phyloP scores from a whole-genome alignment of 1,140 invertebrate genomes.

The Mya arenaria region DNA sequence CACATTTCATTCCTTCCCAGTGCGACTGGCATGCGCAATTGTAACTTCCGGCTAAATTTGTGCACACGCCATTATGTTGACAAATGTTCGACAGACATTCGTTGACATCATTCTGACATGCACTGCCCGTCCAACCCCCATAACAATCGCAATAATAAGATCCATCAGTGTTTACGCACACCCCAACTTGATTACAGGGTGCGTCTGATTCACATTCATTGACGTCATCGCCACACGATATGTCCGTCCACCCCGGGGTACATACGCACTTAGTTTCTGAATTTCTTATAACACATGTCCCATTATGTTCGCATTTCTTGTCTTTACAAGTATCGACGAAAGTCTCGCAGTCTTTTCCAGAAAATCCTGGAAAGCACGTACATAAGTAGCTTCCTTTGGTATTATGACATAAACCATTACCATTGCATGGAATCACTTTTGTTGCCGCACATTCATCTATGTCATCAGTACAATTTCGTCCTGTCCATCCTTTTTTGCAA shows the following conservation, averaged over 20 bases:
- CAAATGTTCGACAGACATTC: slow-evolving; percentile 48
- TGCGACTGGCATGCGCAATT: slow-evolving; percentile 33
- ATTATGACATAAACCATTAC: slow-evolving; percentile 16
- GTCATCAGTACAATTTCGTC: not conserved
- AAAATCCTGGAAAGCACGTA: slow-evolving; percentile 20
- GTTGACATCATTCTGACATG: slow-evolving; percentile 51
- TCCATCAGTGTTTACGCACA: slow-evolving; percentile 50
- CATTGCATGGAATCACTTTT: not conserved
- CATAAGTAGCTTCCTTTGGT: not conserved
- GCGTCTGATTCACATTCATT: slow-evolving; percentile 43
- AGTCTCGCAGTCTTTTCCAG: slow-evolving; percentile 7
- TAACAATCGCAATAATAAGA: slow-evolving; percentile 55
- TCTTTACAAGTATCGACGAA: slow-evolving; percentile 37
- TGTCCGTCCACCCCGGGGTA: slow-evolving; percentile 39
- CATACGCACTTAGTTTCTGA: slow-evolving; percentile 44
- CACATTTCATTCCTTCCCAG: slow-evolving; percentile 44
- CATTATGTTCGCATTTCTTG: slow-evolving; percentile 7
- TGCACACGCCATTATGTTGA: slow-evolving; percentile 40
- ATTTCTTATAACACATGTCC: slow-evolving; percentile 33
- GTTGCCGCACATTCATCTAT: not conserved
- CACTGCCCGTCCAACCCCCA: slow-evolving; percentile 51
- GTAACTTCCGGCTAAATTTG: slow-evolving; percentile 41
- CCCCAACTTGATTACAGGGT: slow-evolving; percentile 55
- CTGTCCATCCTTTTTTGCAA: slow-evolving; percentile 5
- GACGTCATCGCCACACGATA: slow-evolving; percentile 47